A percentile compares a stretch with the other conserved stretches of the same genome.
phyloP scores from a whole-genome alignment of 92 coral and sea anemone genomes.

The Epizoanthus ramosus region DNA sequence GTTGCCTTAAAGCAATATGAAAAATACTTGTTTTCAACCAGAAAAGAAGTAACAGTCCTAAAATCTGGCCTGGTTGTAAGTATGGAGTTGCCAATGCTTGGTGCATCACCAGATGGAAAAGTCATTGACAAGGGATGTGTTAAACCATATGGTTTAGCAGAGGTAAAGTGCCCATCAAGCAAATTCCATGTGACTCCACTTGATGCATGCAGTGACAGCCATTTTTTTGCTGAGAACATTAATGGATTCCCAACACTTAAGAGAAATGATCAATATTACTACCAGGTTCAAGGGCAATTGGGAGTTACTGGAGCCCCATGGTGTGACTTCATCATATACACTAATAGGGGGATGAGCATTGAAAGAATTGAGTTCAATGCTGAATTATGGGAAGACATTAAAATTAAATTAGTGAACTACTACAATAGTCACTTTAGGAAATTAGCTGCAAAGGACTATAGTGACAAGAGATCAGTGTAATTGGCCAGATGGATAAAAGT shows the following conservation, averaged over 20 bases:
- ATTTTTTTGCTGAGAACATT: constrained; percentile 55
- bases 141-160: constrained; percentile 65
- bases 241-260: constrained; percentile 58
- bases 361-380: constrained; percentile 59
- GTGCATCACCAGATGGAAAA: constrained; percentile 75
- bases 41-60: constrained; percentile 42
- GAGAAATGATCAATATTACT: constrained; percentile 55
- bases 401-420: constrained; percentile 29
- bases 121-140: constrained; percentile 66
- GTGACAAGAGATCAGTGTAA: neutral
- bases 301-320: constrained; percentile 61
- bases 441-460: constrained; percentile 40
- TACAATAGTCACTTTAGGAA: constrained; percentile 42
- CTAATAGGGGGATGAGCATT: constrained; percentile 65
- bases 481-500: neutral
- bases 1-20: constrained; percentile 56
- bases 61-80: constrained; percentile 67
- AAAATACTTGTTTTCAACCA: constrained; percentile 64
- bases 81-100: constrained; percentile 55
- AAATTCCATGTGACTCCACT: constrained; percentile 73
- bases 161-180: constrained; percentile 72
- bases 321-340: constrained; percentile 77
- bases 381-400: constrained; percentile 42
- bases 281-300: constrained; percentile 77
- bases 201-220: constrained; percentile 71